Percentiles rank a stretch among this genome's conserved stretches.
Conservation (phyloP, 2,113 vertebrate genomes). For the Cromileptes altivelis region DNA sequence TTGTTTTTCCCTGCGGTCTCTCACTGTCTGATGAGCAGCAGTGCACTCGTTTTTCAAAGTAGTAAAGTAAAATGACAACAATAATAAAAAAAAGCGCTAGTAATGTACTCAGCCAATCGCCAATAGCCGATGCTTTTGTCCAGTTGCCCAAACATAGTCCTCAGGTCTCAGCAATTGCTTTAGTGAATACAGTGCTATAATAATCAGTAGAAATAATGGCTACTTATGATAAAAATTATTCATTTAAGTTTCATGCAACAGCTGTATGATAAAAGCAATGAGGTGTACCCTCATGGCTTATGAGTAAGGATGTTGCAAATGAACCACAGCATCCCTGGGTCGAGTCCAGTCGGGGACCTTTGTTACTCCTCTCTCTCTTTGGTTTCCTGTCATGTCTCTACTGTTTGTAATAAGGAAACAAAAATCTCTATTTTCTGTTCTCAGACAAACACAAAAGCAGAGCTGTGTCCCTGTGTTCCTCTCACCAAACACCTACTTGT, state of each 20-base stretch:
- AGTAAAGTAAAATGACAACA: no score
- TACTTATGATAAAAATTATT: background rate
- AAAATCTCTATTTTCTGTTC: background rate
- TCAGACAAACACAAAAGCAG: background rate
- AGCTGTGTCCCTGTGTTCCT: background rate
- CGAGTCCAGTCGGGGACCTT: background rate
- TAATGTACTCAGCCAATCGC: no score
- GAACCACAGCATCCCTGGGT: background rate
- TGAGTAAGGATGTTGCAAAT: background rate
- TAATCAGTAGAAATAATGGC: background rate
- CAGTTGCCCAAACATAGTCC: background rate
- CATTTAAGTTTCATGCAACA: background rate
- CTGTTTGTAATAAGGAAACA: background rate
- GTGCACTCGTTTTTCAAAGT: no score
- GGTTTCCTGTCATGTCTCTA: slow-evolving; percentile 2
- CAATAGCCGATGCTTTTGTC: no score
- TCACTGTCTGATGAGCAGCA: no score
- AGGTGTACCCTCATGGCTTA: background rate
- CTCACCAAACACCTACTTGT: background rate
- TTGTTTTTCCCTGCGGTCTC: no score
- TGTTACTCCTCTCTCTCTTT: background rate
- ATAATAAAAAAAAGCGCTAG: no score
- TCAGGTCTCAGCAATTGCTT: background rate
- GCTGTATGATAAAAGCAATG: background rate
- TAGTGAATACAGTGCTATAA: background rate